A percentile compares a stretch with the other conserved stretches of the same genome.
Evolutionary conservation across 2,797 vertebrate species (phyloP).

Genomic region (Lagodon rhomboides): DNA sequence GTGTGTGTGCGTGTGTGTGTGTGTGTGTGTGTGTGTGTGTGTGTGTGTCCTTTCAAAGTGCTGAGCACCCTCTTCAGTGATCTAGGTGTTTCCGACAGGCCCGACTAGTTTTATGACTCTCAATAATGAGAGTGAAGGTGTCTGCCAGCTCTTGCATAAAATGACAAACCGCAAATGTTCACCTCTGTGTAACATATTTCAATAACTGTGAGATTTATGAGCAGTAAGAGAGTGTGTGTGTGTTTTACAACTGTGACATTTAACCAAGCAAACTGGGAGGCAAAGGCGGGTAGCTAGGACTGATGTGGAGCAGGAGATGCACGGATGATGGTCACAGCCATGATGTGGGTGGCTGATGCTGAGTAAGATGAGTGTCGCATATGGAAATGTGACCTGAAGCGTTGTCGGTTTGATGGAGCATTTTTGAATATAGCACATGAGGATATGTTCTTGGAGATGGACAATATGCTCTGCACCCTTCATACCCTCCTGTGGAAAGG

Average conservation of each 20-base stretch:
- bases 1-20: conserved; percentile 12
- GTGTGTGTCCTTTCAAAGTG: conserved; percentile 53
- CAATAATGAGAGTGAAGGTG: conserved; percentile 42
- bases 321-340: conserved; percentile 8
- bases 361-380: conserved; percentile 3
- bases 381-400: conserved; percentile 12
- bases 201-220: conserved; percentile 48
- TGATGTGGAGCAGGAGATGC: conserved; percentile 11
- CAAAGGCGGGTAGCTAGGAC: not conserved
- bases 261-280: not conserved
- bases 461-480: conserved; percentile 23
- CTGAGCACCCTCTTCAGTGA: conserved; percentile 38
- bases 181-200: conserved; percentile 41
- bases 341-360: conserved; percentile 11
- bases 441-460: conserved; percentile 2
- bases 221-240: conserved; percentile 3
- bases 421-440: conserved; percentile 7
- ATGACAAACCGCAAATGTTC: conserved; percentile 52
- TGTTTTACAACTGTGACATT: conserved; percentile 6
- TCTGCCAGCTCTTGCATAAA: conserved; percentile 48
- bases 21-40: not conserved
- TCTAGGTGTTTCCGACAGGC: conserved; percentile 33
- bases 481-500: not conserved
- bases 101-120: conserved; percentile 52
- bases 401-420: conserved; percentile 15